phyloP scores from a whole-genome alignment of 2,113 vertebrate species.

The Catharus fuscescens region DNA sequence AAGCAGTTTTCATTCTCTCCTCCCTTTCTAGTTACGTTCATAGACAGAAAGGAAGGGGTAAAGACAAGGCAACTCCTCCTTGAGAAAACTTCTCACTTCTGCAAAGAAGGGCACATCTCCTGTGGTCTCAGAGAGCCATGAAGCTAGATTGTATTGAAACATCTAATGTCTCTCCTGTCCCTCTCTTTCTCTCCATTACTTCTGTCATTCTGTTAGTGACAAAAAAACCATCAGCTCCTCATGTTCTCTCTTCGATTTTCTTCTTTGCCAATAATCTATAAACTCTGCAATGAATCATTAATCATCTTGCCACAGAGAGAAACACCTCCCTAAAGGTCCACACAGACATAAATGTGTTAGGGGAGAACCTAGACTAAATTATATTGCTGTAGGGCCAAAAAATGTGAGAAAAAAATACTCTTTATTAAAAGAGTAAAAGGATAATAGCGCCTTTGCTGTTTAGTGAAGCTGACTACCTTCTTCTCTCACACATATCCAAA shows the following conservation, averaged over 20 bases:
- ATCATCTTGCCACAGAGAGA: not conserved
- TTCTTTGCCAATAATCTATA: not conserved
- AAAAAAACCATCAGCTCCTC: not conserved
- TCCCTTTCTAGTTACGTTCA: not conserved
- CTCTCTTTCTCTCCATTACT: not conserved
- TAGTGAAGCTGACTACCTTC: not conserved
- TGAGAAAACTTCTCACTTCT: not conserved
- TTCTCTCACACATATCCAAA: not conserved
- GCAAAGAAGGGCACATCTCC: not conserved
- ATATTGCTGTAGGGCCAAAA: not conserved
- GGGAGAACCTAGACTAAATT: not conserved
- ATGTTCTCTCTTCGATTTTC: not conserved
- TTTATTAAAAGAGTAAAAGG: not conserved
- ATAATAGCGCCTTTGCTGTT: not conserved
- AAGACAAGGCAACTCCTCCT: not conserved
- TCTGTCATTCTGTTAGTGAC: not conserved
- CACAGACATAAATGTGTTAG: not conserved
- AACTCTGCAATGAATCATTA: not conserved
- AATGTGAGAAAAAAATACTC: rapidly evolving
- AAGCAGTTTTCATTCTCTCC: not conserved
- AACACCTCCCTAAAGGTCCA: not conserved
- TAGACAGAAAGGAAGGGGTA: not conserved
- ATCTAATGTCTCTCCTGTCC: not conserved
- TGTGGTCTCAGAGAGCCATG: not conserved
- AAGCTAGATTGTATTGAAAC: not conserved